Evolutionary conservation across 1,140 invertebrate genomes (phyloP).

Genomic region (Watersipora subatra): DNA sequence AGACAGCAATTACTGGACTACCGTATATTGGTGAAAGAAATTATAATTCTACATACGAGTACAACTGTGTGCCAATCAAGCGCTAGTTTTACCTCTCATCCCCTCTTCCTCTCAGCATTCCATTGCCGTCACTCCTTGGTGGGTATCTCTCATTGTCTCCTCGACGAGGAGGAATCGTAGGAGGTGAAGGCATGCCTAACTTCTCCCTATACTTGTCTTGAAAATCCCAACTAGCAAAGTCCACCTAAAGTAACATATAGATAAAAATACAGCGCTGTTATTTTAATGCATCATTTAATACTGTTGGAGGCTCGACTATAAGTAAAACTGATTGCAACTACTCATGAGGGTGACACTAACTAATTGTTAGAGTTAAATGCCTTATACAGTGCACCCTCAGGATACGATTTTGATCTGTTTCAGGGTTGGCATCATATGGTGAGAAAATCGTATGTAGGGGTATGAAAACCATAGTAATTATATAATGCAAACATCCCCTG

Average conservation of each 20-base stretch:
- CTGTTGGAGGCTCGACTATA: neutral
- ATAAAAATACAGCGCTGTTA: neutral
- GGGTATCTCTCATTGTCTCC: neutral
- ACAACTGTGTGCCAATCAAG: no score
- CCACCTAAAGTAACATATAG: slow-evolving; percentile 52
- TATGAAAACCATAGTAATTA: no score
- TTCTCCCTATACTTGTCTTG: slow-evolving; percentile 80
- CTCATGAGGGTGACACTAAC: no score
- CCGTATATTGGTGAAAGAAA: no score
- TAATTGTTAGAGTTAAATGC: no score
- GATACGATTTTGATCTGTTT: no score
- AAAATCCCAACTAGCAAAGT: slow-evolving; percentile 77
- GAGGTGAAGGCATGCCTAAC: slow-evolving; percentile 45
- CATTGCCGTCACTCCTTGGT: neutral
- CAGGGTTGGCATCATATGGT: no score
- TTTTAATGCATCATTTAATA: neutral
- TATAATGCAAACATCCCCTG: no score
- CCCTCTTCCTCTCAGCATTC: neutral
- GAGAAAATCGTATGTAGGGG: no score
- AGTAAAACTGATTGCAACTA: neutral
- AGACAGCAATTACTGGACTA: no score
- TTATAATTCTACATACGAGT: no score
- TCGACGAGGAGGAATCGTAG: neutral
- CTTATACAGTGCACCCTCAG: no score
- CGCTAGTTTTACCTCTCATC: neutral